Conservation (phyloP, 2,113 vertebrate genomes). For the Podilymbus podiceps region DNA sequence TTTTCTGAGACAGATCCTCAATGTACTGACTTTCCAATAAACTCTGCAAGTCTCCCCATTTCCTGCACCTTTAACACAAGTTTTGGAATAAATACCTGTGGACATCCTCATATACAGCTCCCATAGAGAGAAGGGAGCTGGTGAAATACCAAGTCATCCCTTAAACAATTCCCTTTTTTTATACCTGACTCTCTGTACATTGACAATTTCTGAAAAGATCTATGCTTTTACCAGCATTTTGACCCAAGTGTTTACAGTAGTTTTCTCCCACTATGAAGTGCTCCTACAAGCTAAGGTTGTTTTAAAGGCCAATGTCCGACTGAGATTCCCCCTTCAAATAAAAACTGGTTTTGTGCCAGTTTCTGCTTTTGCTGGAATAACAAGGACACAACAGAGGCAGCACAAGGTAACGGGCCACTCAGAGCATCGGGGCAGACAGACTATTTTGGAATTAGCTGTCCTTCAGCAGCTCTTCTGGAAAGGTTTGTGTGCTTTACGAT, state of each 20-base stretch:
- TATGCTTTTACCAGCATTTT: neutral
- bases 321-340: neutral
- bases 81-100: neutral
- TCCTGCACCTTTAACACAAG: neutral
- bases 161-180: neutral
- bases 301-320: neutral
- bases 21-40: slow-evolving; percentile 15
- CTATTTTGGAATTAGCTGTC: neutral
- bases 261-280: neutral
- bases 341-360: neutral
- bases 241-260: neutral
- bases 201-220: neutral
- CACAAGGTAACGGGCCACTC: neutral
- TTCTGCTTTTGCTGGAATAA: neutral
- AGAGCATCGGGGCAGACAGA: neutral
- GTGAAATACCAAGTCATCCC: neutral
- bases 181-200: neutral
- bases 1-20: slow-evolving; percentile 6
- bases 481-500: neutral
- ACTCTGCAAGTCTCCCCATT: neutral
- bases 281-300: neutral
- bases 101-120: neutral
- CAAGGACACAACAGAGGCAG: neutral
- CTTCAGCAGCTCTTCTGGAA: neutral
- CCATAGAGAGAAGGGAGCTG: neutral